phyloP scores from a whole-genome alignment of 23 tunicate species.

The Diplosoma virens region DNA sequence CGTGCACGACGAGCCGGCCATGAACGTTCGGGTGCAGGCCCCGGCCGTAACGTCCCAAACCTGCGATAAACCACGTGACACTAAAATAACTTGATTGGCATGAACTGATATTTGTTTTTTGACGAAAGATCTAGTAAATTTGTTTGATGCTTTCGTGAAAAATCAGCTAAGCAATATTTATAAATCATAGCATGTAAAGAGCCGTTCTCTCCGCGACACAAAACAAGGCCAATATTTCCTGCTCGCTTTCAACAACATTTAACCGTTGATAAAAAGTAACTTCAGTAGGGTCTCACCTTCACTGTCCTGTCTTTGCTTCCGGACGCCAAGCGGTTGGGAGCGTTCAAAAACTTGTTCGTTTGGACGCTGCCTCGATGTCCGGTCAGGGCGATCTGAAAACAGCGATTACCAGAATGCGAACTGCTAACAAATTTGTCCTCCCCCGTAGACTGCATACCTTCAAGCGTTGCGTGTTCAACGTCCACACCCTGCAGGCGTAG shows the following conservation, averaged over 20 bases:
- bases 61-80: neutral
- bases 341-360: slow-evolving; percentile 49
- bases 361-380: slow-evolving; percentile 78
- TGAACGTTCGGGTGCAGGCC: slow-evolving; percentile 69
- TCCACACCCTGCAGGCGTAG: slow-evolving; percentile 64
- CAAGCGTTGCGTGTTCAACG: slow-evolving; percentile 53
- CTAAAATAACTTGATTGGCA: too few species aligned
- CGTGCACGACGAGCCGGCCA: slow-evolving; percentile 86
- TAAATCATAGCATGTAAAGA: too few species aligned
- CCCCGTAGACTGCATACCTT: slow-evolving; percentile 22
- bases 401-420: neutral
- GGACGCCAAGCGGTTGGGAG: slow-evolving; percentile 50
- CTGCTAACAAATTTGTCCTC: neutral
- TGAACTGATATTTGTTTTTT: too few species aligned
- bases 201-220: too few species aligned
- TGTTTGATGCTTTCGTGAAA: too few species aligned
- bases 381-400: slow-evolving; percentile 50
- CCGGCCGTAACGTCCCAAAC: slow-evolving; percentile 78
- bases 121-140: too few species aligned
- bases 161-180: too few species aligned
- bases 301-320: slow-evolving; percentile 88
- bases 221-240: too few species aligned
- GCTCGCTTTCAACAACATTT: too few species aligned
- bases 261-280: too few species aligned
- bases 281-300: too few species aligned